These are phyloP conservation scores for Catostylus mosaicus DNA, from an alignment of 30 jellyfish, hydroid and myxozoan genomes.

Conservation along the genomic window DNA sequence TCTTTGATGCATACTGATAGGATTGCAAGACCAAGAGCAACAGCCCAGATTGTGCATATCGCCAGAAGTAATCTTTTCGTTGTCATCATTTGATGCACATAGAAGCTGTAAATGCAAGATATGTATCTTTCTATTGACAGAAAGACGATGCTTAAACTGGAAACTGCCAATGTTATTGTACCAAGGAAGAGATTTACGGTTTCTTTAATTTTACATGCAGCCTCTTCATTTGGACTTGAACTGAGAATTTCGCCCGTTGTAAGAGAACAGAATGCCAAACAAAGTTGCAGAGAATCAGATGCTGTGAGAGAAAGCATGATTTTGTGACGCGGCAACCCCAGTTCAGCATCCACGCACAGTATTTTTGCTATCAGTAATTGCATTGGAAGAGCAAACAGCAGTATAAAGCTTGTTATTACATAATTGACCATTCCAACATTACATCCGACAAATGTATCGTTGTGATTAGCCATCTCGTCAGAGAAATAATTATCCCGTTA, in stretches of 20 bases:
- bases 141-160: not conserved
- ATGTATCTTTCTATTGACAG: conserved; percentile 1
- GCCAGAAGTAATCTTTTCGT: not conserved
- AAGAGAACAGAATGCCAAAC: not conserved
- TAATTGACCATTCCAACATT: too few relatives aligned
- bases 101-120: not conserved
- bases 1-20: not conserved
- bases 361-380: not conserved
- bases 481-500: too few relatives aligned
- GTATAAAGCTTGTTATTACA: too few relatives aligned
- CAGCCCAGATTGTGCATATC: not conserved
- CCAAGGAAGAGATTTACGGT: not conserved
- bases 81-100: not conserved
- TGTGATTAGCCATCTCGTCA: too few relatives aligned
- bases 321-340: not conserved
- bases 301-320: not conserved
- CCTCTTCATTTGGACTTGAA: not conserved
- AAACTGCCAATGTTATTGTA: not conserved
- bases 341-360: not conserved
- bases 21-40: not conserved
- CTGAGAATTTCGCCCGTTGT: not conserved
- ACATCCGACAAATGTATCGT: too few relatives aligned
- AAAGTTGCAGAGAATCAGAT: not conserved
- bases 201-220: not conserved
- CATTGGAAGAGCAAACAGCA: not conserved